Base-by-base conservation (phyloP, 2,797 vertebrate genomes). In the Cirrhinus molitorella region DNA sequence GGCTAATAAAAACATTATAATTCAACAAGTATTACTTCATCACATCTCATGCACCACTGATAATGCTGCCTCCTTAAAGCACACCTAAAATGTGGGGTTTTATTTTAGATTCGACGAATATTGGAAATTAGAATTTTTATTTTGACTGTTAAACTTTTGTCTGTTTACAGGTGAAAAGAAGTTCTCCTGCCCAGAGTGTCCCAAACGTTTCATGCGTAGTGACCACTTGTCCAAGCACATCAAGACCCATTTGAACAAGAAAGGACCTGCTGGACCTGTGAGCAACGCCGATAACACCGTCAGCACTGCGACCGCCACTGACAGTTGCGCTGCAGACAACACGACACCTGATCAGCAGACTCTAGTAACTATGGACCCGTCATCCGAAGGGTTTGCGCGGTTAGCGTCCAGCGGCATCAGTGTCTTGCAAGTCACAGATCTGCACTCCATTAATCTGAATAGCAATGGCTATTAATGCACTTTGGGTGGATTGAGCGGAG, bases 181-280 rank as follows among this genome's bases (percentile, higher is more conserved):
- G 72, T 99, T 99, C 91, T 89, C 89, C 4, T 99, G 98, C 79
- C 70, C 96, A 0, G 96, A 99, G 87, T 99, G 98, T 89, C 97
- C 97, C 84, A 99, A 99, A 81, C 97, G 98, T 90, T 99, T 99
- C 93, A 99, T 99, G 98, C 96, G 98, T 72, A 99, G 98, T 49
- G 98, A 99, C 89, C 98, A 99, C 86, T 96, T 99, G 86, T 98
- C 98, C 88, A 99, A 99, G 89, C 97, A 99, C 94, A 95, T 98
- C 94, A 98, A 98, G 92, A 99, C 98, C 85, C 98, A 99, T 92
- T 90, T 92, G 87, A 99, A 98, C 93, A 99, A 99, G 94, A 99
- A 98, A 80, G 92, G 88, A 28, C 87, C 86, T 0, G 16, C 90
- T 0, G 77, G 88, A 19, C 85, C 40, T 4, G 31, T 43, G 34